Evolutionary conservation across 1,140 invertebrate genomes (phyloP).

Genomic region (Drosophila tristis): DNA sequence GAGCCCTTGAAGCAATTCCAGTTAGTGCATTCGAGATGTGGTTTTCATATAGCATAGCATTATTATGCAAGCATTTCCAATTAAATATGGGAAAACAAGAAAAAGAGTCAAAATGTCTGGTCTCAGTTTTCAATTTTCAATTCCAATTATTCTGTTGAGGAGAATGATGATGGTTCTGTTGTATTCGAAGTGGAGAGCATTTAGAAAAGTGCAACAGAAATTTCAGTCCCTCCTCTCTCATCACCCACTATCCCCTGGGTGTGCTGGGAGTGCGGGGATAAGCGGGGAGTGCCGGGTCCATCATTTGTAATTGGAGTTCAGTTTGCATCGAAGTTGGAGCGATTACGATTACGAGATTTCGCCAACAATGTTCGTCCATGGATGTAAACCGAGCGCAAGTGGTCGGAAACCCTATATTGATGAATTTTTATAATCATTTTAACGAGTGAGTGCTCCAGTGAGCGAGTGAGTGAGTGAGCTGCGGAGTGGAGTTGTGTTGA

Average conservation of each 20-base stretch:
- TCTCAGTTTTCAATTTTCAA: slow-evolving; percentile 25
- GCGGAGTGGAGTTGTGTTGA: neutral
- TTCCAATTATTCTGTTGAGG: slow-evolving; percentile 6
- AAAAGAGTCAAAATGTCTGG: slow-evolving; percentile 23
- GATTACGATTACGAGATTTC: slow-evolving; percentile 50
- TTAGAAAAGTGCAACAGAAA: slow-evolving; percentile 36
- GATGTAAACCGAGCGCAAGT: slow-evolving; percentile 56
- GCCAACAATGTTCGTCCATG: slow-evolving; percentile 2
- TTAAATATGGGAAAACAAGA: slow-evolving; percentile 32
- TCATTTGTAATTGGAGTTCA: slow-evolving; percentile 26
- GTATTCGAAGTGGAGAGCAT: neutral
- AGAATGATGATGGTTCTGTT: neutral
- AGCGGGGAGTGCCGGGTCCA: slow-evolving; percentile 5
- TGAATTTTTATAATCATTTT: slow-evolving; percentile 83
- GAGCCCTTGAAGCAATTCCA: slow-evolving; percentile 4
- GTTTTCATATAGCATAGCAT: slow-evolving; percentile 33
- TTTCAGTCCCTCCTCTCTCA: neutral
- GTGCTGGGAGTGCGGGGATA: no score
- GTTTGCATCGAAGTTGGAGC: slow-evolving; percentile 3
- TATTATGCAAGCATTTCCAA: slow-evolving; percentile 37
- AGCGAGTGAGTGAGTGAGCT: slow-evolving; percentile 8
- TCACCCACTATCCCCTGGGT: neutral
- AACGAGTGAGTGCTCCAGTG: slow-evolving; percentile 65
- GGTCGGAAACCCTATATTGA: slow-evolving; percentile 78
- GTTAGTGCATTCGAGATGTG: neutral